Evolutionary conservation across 2,113 vertebrate species (phyloP).

Genomic region (Ameiurus melas): DNA sequence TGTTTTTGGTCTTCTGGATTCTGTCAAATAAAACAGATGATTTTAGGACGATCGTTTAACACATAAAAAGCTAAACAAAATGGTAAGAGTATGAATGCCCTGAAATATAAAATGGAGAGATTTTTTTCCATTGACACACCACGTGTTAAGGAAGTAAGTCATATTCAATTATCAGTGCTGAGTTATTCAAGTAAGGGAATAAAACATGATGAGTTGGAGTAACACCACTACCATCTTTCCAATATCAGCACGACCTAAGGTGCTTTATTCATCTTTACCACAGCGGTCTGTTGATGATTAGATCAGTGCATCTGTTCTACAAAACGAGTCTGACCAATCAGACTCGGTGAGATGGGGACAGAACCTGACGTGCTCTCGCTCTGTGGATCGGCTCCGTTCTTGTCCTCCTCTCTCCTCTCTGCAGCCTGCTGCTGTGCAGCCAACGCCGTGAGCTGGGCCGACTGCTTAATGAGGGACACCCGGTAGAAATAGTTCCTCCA

Average conservation of each 20-base stretch:
- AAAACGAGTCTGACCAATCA: background rate
- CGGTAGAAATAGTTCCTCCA: slow-evolving; percentile 99
- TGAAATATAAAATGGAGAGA: background rate
- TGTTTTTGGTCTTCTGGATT: slow-evolving; percentile 87
- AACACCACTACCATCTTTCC: background rate
- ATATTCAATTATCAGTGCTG: background rate
- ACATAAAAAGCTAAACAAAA: background rate
- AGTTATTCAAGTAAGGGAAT: background rate
- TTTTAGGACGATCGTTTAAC: background rate
- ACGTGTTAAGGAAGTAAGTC: background rate
- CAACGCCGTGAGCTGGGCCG: slow-evolving; percentile 91
- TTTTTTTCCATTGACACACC: background rate
- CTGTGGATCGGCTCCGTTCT: slow-evolving; percentile 61
- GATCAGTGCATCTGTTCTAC: background rate
- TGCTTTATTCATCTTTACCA: background rate
- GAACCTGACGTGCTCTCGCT: slow-evolving; percentile 78
- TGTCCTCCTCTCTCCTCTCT: slow-evolving; percentile 71
- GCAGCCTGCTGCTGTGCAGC: slow-evolving; percentile 87
- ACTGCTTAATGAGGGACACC: slow-evolving; percentile 95
- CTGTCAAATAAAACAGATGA: slow-evolving; percentile 60
- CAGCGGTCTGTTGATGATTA: background rate
- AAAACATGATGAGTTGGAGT: background rate
- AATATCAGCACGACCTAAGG: background rate
- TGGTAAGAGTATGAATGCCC: background rate
- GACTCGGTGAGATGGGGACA: too few species aligned